phyloP scores from a whole-genome alignment of 2,113 vertebrate genomes.

The Mustela lutreola region DNA sequence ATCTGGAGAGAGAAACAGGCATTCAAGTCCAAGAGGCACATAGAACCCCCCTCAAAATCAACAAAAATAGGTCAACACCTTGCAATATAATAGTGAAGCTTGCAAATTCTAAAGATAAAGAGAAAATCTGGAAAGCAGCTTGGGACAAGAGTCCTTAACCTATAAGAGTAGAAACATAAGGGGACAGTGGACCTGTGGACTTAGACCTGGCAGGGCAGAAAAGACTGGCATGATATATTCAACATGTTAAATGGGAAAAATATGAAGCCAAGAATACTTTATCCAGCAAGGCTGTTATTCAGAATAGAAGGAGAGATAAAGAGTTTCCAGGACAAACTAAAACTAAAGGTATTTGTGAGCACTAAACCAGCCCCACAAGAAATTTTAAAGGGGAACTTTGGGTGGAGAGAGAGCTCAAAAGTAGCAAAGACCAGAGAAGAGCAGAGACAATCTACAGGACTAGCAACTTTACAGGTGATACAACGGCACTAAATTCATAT shows the following conservation, averaged over 20 bases:
- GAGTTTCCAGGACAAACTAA: background rate
- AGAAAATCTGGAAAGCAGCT: background rate
- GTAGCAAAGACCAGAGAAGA: background rate
- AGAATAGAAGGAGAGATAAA: background rate
- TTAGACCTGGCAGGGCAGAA: background rate
- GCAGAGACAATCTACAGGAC: background rate
- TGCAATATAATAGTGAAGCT: background rate
- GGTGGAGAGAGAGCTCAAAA: background rate
- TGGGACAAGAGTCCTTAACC: background rate
- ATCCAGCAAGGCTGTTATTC: background rate
- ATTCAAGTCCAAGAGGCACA: background rate
- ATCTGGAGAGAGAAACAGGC: background rate
- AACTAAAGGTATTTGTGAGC: background rate
- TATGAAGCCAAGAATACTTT: background rate
- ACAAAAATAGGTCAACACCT: background rate
- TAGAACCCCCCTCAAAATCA: background rate
- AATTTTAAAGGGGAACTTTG: background rate
- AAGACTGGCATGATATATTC: background rate
- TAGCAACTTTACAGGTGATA: background rate
- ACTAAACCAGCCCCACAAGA: background rate
- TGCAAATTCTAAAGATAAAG: background rate
- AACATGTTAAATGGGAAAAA: background rate
- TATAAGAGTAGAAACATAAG: background rate
- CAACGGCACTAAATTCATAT: background rate
- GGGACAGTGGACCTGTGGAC: background rate